phyloP scores from a whole-genome alignment of 2,797 vertebrate species.

The Harpagifer antarcticus region DNA sequence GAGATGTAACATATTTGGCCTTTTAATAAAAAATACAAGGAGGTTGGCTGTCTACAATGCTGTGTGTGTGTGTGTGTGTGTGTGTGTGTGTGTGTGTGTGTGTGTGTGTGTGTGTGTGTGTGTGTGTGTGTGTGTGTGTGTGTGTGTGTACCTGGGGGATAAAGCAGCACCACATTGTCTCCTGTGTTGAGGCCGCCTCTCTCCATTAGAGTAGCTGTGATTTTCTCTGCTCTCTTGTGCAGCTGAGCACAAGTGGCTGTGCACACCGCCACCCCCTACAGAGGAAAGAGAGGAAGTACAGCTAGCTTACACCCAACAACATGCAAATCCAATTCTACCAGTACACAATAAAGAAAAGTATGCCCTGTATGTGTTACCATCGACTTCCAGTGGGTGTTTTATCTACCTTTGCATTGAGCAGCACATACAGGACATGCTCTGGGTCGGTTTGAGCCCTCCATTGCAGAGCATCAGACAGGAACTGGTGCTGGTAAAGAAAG shows the following conservation, averaged over 20 bases:
- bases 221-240: constrained; percentile 96
- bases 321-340: not conserved
- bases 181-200: constrained; percentile 97
- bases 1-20: too few relatives aligned
- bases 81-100: not conserved
- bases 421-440: constrained; percentile 94
- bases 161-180: constrained; percentile 98
- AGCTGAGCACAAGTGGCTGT: constrained; percentile 95
- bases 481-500: constrained; percentile 89
- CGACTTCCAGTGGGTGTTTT: not conserved
- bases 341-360: not conserved
- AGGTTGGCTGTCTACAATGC: rapidly evolving
- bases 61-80: too few relatives aligned
- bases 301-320: constrained; percentile 31
- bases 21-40: not conserved
- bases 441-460: constrained; percentile 96
- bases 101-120: too few relatives aligned
- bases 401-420: constrained; percentile 95
- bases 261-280: constrained; percentile 93
- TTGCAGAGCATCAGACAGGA: constrained; percentile 96
- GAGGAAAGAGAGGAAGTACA: constrained; percentile 41
- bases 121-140: not conserved
- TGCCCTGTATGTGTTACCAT: not conserved
- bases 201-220: constrained; percentile 92
- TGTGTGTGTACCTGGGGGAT: constrained; percentile 91